Evolutionary conservation across 2,797 vertebrate genomes (phyloP).

Genomic region (Cryptoblepharus egeriae): DNA sequence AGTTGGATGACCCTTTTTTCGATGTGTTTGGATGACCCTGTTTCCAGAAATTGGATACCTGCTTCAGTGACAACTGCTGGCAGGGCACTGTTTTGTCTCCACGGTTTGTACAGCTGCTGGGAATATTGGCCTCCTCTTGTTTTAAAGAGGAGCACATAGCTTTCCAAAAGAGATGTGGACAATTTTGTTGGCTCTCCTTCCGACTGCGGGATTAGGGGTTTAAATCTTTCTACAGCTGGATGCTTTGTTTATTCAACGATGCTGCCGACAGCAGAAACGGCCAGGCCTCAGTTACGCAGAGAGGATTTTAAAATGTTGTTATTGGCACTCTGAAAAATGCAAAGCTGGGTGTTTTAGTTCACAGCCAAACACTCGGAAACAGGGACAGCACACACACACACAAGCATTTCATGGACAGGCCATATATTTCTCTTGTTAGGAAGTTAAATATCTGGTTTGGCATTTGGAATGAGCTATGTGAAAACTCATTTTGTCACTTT

Average conservation of each 20-base stretch:
- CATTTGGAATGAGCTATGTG: neutral
- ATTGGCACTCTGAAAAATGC: neutral
- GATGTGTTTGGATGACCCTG: too few relatives aligned
- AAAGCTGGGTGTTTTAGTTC: conserved; percentile 4
- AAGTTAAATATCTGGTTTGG: neutral
- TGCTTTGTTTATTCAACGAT: conserved; percentile 10
- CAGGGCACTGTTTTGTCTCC: too few relatives aligned
- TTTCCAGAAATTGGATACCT: too few relatives aligned
- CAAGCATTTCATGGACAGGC: neutral
- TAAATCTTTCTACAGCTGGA: neutral
- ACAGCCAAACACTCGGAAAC: conserved; percentile 16
- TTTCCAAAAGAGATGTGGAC: neutral
- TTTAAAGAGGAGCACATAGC: neutral
- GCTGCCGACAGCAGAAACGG: neutral
- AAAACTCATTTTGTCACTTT: too few relatives aligned
- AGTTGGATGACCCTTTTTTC: too few relatives aligned
- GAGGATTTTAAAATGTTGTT: neutral
- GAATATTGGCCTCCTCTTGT: too few relatives aligned
- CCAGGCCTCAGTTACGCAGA: neutral
- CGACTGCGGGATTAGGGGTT: neutral
- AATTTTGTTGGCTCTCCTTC: neutral
- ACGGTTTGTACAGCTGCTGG: too few relatives aligned
- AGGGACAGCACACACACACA: neutral
- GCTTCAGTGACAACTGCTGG: too few relatives aligned
- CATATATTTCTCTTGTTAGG: too few relatives aligned